Conservation (phyloP, 2,888 invertebrate species). For the Sinohyriopsis cumingii region DNA sequence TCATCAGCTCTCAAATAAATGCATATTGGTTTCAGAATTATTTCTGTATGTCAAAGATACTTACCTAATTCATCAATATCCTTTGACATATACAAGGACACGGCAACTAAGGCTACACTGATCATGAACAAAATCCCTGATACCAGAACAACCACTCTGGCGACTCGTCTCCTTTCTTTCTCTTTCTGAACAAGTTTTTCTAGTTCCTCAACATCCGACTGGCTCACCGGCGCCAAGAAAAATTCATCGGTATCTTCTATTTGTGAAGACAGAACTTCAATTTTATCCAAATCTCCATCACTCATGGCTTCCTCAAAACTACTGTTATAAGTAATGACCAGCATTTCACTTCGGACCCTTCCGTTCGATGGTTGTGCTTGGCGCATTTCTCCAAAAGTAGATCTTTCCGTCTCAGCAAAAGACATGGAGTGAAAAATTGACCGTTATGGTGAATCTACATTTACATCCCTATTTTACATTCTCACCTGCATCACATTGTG, state of each 20-base stretch:
- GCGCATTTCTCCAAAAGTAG: no score
- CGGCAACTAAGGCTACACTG: constrained; percentile 91
- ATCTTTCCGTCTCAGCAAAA: no score
- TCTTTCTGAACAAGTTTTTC: constrained; percentile 25
- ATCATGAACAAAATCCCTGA: constrained; percentile 90
- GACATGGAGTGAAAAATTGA: no score
- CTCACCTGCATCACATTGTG: no score
- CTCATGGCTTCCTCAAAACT: constrained; percentile 31
- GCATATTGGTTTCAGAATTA: no score
- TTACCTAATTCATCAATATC: constrained; percentile 96
- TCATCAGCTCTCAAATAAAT: no score
- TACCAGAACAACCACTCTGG: constrained; percentile 89
- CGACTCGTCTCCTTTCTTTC: constrained; percentile 50
- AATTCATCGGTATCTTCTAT: constrained; percentile 37
- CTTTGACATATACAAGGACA: constrained; percentile 93
- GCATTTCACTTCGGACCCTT: constrained; percentile 14
- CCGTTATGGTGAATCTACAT: no score
- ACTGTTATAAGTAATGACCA: constrained; percentile 34
- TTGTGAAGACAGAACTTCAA: constrained; percentile 34
- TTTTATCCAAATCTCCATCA: constrained; percentile 35
- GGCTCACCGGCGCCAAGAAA: constrained; percentile 28
- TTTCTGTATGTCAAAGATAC: constrained; percentile 4
- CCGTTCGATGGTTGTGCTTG: no score
- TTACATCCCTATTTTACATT: no score
- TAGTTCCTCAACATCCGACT: constrained; percentile 24